These are phyloP conservation scores for Aspidiotus destructor DNA, from an alignment of 2,888 invertebrate species.

Conservation along the genomic window DNA sequence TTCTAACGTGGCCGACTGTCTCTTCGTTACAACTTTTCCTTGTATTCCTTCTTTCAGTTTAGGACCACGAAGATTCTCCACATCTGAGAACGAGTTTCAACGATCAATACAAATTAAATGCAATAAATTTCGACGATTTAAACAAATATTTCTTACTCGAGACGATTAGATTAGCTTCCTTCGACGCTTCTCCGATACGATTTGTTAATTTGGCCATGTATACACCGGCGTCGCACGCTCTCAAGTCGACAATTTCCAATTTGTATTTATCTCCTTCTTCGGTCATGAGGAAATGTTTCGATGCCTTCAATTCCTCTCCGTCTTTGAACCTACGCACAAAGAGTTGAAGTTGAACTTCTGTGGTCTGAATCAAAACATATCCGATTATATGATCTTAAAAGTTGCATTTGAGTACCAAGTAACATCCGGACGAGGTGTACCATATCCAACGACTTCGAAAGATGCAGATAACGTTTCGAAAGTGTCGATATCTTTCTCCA, in stretches of 20 bases:
- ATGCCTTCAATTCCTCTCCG: conserved; percentile 58
- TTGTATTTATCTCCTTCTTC: conserved; percentile 62
- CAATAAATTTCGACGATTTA: background rate
- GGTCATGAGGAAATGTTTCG: conserved; percentile 51
- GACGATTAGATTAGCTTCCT: conserved; percentile 62
- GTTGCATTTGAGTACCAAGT: conserved; percentile 49
- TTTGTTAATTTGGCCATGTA: conserved; percentile 77
- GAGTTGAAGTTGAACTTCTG: background rate
- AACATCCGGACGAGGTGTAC: conserved; percentile 65
- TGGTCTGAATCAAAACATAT: background rate
- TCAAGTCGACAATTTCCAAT: conserved; percentile 60
- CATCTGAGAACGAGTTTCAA: conserved; percentile 47
- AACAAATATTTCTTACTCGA: conserved; percentile 49
- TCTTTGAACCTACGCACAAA: conserved; percentile 50
- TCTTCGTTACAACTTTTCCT: conserved; percentile 60
- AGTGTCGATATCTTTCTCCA: conserved; percentile 61
- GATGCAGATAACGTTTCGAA: conserved; percentile 72
- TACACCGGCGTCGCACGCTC: conserved; percentile 61
- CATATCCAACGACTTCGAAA: conserved; percentile 67
- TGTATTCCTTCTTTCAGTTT: conserved; percentile 58
- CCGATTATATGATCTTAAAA: too few species aligned
- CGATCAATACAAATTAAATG: background rate
- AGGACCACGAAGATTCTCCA: conserved; percentile 67
- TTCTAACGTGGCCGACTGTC: conserved; percentile 55
- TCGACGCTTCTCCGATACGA: conserved; percentile 66